These are phyloP conservation scores for Myiozetetes cayanensis DNA, from an alignment of 2,113 vertebrate genomes.

Conservation along the genomic window DNA sequence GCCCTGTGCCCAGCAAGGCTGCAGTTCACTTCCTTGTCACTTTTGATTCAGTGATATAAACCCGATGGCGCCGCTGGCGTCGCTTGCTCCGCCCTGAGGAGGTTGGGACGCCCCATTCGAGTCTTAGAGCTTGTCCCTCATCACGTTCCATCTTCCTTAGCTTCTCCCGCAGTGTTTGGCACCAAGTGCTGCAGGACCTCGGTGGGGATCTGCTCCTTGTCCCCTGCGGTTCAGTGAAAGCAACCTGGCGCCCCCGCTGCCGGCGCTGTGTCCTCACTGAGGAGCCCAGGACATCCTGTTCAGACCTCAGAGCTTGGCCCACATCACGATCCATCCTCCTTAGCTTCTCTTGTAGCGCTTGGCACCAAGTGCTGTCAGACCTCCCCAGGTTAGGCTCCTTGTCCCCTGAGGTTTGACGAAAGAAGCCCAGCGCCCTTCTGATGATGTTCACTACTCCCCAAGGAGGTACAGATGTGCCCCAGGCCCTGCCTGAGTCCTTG, in stretches of 20 bases:
- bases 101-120: rapidly evolving
- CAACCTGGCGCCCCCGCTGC: neutral
- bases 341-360: neutral
- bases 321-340: neutral
- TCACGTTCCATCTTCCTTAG: neutral
- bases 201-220: neutral
- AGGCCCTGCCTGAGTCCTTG: neutral
- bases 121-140: neutral
- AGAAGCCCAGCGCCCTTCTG: rapidly evolving
- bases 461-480: neutral
- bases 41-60: neutral
- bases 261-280: neutral
- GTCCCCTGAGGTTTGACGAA: neutral
- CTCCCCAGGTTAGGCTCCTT: neutral
- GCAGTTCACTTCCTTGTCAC: neutral
- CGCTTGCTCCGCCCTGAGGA: rapidly evolving
- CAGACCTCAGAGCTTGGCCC: neutral
- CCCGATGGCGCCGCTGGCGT: rapidly evolving
- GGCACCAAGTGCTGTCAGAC: neutral
- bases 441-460: neutral
- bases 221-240: rapidly evolving
- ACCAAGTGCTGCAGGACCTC: neutral
- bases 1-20: too few species aligned
- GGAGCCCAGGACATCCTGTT: rapidly evolving
- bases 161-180: neutral